These are phyloP conservation scores for Heteromormyrus szaboi DNA, from an alignment of 2,797 vertebrate species.

Conservation along the genomic window DNA sequence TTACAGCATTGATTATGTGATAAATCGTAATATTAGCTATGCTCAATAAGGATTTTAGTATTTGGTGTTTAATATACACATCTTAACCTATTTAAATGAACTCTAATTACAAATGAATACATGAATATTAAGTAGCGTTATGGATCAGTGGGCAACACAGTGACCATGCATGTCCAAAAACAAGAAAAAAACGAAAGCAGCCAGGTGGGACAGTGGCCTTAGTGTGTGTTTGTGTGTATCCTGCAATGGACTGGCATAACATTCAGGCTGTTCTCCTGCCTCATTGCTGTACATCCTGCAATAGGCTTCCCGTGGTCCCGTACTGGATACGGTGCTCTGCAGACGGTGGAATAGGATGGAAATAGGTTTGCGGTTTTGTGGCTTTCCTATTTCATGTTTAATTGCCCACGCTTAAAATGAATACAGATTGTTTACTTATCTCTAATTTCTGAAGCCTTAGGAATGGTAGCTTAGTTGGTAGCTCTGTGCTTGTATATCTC, in stretches of 20 bases:
- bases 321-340: neutral
- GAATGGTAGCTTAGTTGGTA: neutral
- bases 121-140: neutral
- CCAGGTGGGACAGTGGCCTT: neutral
- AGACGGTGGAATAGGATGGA: neutral
- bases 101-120: neutral
- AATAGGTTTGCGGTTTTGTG: neutral
- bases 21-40: neutral
- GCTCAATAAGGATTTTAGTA: neutral
- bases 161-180: neutral
- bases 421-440: neutral
- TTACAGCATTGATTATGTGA: neutral
- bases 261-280: neutral
- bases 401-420: neutral
- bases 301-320: neutral
- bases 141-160: neutral
- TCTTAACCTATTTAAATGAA: neutral
- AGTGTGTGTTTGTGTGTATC: neutral
- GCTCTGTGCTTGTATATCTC: neutral
- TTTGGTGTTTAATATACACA: neutral
- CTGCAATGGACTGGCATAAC: neutral
- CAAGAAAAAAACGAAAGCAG: neutral
- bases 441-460: neutral
- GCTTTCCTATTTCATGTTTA: neutral
- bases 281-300: neutral